Base-by-base conservation (phyloP, 2,113 vertebrate genomes). In the Dolichotis patagonum region DNA sequence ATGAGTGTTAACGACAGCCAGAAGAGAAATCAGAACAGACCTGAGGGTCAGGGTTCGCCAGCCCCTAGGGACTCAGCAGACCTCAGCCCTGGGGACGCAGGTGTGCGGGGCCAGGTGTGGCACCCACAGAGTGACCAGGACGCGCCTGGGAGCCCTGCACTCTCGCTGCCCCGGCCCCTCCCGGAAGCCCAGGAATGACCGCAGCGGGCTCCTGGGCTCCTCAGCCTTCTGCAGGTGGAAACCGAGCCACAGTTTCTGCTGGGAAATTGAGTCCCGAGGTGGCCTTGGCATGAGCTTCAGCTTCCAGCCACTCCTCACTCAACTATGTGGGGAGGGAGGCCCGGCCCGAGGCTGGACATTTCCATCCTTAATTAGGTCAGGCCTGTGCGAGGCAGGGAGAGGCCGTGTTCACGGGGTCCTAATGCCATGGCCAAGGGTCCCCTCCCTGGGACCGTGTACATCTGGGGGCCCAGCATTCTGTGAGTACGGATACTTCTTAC, bases 361-460 rank as follows among this genome's bases (percentile, higher is more conserved):
- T 89, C 49, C 38, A 16, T 13, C 58, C 58, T 85, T 89, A 98
- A 97, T 32, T 73, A 94, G 96, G 97, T 94, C 97, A 97, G 2
- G 41, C 30, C 32, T 7, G 16, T 20, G 35, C 0, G 75, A 62
- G 82, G 87, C 89, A 30, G 81, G 75, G 60, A 67, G 94, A 80
- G 69, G 60, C 19, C 60, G 93, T 60, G 78, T 56, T 86, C 65
- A 16, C 1, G 14, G 83, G 43, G 20, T 41, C 16, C 67, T 58
- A 0, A 63, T 7, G 9, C 60, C 0, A 12, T 3, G 65, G 43
- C 52, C 4, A 1, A 0, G n/a, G 0, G 0, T 35, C 86, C 58
- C 14, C 43, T 41, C 52, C 65, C 71, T 0, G n/a, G 54, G 1
- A 54, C 87, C 35, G 0, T 43, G 62, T 46, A 1, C 84, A 0